Conservation (phyloP, 1,140 invertebrate genomes). For the Riptortus pedestris region DNA sequence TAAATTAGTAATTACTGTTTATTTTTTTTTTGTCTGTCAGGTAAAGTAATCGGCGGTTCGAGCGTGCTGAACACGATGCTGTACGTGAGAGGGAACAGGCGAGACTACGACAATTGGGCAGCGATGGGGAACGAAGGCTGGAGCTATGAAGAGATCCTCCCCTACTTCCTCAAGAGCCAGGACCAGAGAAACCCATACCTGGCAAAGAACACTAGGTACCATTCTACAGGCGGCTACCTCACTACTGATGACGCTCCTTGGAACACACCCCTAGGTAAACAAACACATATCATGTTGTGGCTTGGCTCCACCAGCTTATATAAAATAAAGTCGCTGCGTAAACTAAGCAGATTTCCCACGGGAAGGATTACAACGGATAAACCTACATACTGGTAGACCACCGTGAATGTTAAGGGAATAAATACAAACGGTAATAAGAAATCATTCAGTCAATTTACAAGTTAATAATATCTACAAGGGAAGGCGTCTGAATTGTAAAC, state of each 20-base stretch:
- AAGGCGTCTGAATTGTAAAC: too few relatives aligned
- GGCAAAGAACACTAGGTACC: slow-evolving; percentile 56
- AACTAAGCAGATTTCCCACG: too few relatives aligned
- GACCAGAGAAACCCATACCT: slow-evolving; percentile 74
- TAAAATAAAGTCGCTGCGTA: too few relatives aligned
- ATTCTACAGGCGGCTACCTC: slow-evolving; percentile 62
- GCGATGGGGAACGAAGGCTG: slow-evolving; percentile 76
- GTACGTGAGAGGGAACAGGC: slow-evolving; percentile 79
- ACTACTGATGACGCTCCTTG: slow-evolving; percentile 71
- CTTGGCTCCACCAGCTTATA: too few relatives aligned
- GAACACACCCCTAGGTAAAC: slow-evolving; percentile 57
- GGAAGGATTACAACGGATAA: too few relatives aligned
- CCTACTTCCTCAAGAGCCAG: slow-evolving; percentile 79
- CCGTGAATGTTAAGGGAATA: too few relatives aligned
- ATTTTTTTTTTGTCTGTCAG: too few relatives aligned
- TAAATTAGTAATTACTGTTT: too few relatives aligned
- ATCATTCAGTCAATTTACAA: too few relatives aligned
- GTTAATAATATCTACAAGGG: too few relatives aligned
- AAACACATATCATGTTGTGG: background rate
- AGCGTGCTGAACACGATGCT: slow-evolving; percentile 81
- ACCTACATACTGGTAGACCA: too few relatives aligned
- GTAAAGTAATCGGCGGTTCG: slow-evolving; percentile 58
- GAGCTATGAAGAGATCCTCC: slow-evolving; percentile 75
- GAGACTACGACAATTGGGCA: slow-evolving; percentile 86
- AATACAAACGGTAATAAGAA: too few relatives aligned